These are phyloP conservation scores for Chouioia cunea DNA, from an alignment of 2,888 invertebrate species.

Conservation along the genomic window DNA sequence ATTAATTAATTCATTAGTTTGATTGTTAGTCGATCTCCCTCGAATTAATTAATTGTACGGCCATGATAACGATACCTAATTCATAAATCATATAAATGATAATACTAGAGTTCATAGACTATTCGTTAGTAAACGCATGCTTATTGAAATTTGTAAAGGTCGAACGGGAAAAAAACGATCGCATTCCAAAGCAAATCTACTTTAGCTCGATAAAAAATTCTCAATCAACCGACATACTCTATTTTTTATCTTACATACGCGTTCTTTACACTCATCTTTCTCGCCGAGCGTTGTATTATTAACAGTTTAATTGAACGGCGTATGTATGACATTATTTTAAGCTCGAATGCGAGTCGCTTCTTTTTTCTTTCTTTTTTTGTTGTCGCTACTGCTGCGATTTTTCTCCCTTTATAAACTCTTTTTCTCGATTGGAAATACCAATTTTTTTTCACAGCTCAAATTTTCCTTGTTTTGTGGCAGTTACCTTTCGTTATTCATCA, in stretches of 20 bases:
- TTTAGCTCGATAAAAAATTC: not conserved
- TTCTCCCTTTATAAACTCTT: slow-evolving; percentile 40
- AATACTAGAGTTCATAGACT: no score
- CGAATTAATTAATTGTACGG: no score
- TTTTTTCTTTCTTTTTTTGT: not conserved
- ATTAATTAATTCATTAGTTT: no score
- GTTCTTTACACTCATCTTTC: not conserved
- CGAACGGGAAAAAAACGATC: no score
- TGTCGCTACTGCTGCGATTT: slow-evolving; percentile 16
- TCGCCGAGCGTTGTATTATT: slow-evolving; percentile 14
- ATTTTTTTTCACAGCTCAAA: not conserved
- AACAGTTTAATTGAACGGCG: slow-evolving; percentile 29
- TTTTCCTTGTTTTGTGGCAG: slow-evolving; percentile 8
- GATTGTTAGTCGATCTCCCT: no score
- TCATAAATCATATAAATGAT: no score
- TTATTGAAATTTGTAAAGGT: no score
- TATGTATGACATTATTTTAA: slow-evolving; percentile 39
- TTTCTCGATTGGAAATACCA: no score
- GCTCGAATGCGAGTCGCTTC: not conserved
- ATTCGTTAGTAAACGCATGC: no score
- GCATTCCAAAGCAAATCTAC: no score
- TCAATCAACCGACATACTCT: slow-evolving; percentile 12
- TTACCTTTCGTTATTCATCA: slow-evolving; percentile 38
- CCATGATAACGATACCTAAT: no score
- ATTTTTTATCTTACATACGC: not conserved